Conservation (phyloP, 2,888 invertebrate species). For the Amorpha juglandis region DNA sequence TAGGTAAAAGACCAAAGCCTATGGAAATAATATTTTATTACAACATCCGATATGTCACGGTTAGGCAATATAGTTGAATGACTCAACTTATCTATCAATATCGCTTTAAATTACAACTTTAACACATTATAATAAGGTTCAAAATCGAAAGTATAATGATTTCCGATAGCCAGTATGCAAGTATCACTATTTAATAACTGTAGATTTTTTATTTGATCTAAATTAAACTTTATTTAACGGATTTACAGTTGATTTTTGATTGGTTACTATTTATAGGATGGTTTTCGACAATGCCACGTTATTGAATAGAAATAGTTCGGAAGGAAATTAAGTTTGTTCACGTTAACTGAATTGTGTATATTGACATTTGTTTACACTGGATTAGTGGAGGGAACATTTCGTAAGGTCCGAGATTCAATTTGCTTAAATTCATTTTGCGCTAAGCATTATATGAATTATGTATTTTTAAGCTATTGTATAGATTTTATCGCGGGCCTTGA, state of each 20-base stretch:
- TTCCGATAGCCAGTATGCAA: neutral
- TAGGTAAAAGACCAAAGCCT: neutral
- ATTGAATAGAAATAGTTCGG: conserved; percentile 28
- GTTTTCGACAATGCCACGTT: conserved; percentile 11
- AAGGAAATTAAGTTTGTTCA: conserved; percentile 25
- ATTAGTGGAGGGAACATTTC: neutral
- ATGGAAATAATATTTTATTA: neutral
- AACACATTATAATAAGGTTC: neutral
- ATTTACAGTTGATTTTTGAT: neutral
- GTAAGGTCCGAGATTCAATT: neutral
- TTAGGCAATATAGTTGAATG: conserved; percentile 27
- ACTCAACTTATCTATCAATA: conserved; percentile 23
- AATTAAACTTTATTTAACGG: neutral
- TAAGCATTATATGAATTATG: neutral
- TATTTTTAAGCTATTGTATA: no score
- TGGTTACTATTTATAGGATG: neutral
- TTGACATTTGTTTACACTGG: neutral
- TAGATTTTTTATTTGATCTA: neutral
- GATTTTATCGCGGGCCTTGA: no score
- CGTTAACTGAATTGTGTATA: conserved; percentile 7
- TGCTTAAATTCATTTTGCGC: neutral
- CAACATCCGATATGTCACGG: conserved; percentile 22
- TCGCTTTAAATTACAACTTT: conserved; percentile 26
- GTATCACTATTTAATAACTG: conserved; percentile 20
- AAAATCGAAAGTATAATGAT: conserved; percentile 23